phyloP scores from a whole-genome alignment of 1,140 invertebrate species.

The Conopomorpha cramerella region DNA sequence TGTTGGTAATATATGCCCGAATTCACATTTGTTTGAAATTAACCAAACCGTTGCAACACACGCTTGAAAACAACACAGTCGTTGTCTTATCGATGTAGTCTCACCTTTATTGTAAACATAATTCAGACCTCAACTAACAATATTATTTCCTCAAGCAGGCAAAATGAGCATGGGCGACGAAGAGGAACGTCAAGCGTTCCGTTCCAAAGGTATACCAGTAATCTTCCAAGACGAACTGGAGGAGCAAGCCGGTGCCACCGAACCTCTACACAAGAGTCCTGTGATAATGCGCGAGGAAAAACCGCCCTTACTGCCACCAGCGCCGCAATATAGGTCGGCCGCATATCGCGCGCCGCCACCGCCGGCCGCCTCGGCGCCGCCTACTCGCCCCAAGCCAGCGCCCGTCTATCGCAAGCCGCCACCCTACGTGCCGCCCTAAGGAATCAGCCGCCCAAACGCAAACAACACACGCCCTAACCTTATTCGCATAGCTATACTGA shows the following conservation, averaged over 20 bases:
- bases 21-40: too few species aligned
- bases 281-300: conserved; percentile 93
- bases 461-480: too few species aligned
- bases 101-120: not conserved
- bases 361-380: conserved; percentile 75
- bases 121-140: not conserved
- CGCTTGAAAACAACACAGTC: too few species aligned
- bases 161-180: conserved; percentile 69
- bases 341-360: conserved; percentile 79
- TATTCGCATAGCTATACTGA: too few species aligned
- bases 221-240: conserved; percentile 95
- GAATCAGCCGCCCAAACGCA: too few species aligned
- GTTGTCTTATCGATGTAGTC: too few species aligned
- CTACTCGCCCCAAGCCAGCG: conserved; percentile 77
- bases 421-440: conserved; percentile 90
- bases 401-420: conserved; percentile 89
- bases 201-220: conserved; percentile 90
- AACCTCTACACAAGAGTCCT: conserved; percentile 85
- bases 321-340: conserved; percentile 59
- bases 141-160: conserved; percentile 18
- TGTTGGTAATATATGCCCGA: too few species aligned
- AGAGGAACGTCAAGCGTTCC: conserved; percentile 79
- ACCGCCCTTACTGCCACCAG: conserved; percentile 78
- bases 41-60: too few species aligned
- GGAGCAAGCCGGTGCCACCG: conserved; percentile 76